Conservation (phyloP, 2,888 invertebrate genomes). For the Drosophila peninsularis region DNA sequence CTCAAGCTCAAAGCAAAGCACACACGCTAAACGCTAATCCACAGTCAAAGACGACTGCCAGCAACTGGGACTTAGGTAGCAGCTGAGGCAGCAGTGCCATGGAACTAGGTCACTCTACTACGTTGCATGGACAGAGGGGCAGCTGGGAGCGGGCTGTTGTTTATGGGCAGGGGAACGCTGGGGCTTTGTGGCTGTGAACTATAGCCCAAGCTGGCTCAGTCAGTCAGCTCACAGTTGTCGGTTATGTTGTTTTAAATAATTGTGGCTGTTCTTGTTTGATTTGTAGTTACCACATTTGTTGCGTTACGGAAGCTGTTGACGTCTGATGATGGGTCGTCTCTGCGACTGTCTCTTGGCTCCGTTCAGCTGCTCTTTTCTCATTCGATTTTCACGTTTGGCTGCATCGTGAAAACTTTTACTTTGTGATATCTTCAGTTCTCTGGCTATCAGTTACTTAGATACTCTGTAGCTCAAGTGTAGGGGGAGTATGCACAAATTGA, state of each 20-base stretch:
- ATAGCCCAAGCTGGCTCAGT: slow-evolving; percentile 10
- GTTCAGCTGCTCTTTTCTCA: slow-evolving; percentile 34
- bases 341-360: not conserved
- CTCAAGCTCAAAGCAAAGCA: slow-evolving; percentile 22
- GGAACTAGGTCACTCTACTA: slow-evolving; percentile 46
- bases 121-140: slow-evolving; percentile 12
- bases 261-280: slow-evolving; percentile 69
- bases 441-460: slow-evolving; percentile 18
- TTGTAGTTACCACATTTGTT: slow-evolving; percentile 71
- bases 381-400: slow-evolving; percentile 58
- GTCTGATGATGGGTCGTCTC: slow-evolving; percentile 24
- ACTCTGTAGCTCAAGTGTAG: not conserved
- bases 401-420: slow-evolving; percentile 73
- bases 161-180: not conserved
- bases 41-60: slow-evolving; percentile 21
- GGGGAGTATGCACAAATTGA: not conserved
- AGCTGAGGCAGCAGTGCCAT: slow-evolving; percentile 27
- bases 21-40: slow-evolving; percentile 33
- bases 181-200: slow-evolving; percentile 30
- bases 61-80: slow-evolving; percentile 31
- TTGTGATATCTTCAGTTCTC: slow-evolving; percentile 54
- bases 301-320: slow-evolving; percentile 60
- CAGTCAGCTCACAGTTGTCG: slow-evolving; percentile 34
- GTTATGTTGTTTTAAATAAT: slow-evolving; percentile 49
- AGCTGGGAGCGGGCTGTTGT: too few relatives aligned